Evolutionary conservation across 2,113 vertebrate genomes (phyloP).

Genomic region (Pagrus major): DNA sequence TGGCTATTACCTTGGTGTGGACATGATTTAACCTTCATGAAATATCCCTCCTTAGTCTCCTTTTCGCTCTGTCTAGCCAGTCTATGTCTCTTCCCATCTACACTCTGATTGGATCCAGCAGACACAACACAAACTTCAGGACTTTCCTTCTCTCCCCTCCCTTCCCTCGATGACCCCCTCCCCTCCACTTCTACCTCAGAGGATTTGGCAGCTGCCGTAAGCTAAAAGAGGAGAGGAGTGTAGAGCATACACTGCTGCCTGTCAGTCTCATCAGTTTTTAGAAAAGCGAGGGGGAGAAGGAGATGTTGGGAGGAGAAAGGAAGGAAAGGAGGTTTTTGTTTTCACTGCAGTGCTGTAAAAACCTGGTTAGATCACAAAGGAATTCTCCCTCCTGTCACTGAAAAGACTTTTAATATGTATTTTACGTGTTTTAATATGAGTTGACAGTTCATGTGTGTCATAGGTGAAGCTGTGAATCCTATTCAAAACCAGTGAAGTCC

Average conservation of each 20-base stretch:
- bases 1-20: background rate
- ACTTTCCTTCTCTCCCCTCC: slow-evolving; percentile 15
- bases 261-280: slow-evolving; percentile 73
- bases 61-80: slow-evolving; percentile 38
- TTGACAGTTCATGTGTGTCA: slow-evolving; percentile 37
- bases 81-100: slow-evolving; percentile 25
- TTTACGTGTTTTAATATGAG: slow-evolving; percentile 51
- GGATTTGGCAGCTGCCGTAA: slow-evolving; percentile 45
- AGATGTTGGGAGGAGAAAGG: slow-evolving; percentile 54
- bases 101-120: slow-evolving; percentile 41
- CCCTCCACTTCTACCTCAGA: slow-evolving; percentile 39
- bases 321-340: slow-evolving; percentile 68
- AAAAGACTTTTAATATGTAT: slow-evolving; percentile 32
- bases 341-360: slow-evolving; percentile 70
- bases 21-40: slow-evolving; percentile 17
- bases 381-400: slow-evolving; percentile 44
- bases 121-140: slow-evolving; percentile 44
- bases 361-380: slow-evolving; percentile 64
- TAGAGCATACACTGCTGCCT: slow-evolving; percentile 34
- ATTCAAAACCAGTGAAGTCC: slow-evolving; percentile 8
- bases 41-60: slow-evolving; percentile 1
- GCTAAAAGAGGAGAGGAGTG: slow-evolving; percentile 32
- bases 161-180: background rate
- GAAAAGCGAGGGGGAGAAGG: slow-evolving; percentile 28
- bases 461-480: slow-evolving; percentile 42